Evolutionary conservation across 2,113 vertebrate genomes (phyloP).

Genomic region (Tupaia chinensis): DNA sequence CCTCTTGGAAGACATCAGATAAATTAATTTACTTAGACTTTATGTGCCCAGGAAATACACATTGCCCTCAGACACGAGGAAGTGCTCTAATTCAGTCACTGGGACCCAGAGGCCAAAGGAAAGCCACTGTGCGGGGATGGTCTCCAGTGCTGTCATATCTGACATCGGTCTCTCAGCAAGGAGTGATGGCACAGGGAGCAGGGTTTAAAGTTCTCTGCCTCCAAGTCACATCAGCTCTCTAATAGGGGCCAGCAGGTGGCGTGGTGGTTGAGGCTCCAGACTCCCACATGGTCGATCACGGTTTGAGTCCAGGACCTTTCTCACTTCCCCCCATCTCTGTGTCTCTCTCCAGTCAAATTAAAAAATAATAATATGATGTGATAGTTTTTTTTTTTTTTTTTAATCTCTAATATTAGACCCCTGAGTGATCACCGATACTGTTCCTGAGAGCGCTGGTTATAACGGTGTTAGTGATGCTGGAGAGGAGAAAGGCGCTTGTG

Average conservation of each 20-base stretch:
- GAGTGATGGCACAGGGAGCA: neutral
- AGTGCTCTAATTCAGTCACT: neutral
- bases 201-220: neutral
- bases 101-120: neutral
- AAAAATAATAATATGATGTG: too few species aligned
- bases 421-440: neutral
- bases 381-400: too few species aligned
- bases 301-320: too few species aligned
- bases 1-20: neutral
- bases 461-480: neutral
- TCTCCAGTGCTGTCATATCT: rapidly evolving
- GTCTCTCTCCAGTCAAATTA: too few species aligned
- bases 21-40: neutral
- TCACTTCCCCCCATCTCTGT: too few species aligned
- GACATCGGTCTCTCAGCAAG: neutral
- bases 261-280: too few species aligned
- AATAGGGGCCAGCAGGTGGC: neutral
- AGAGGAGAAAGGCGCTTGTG: neutral
- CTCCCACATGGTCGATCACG: too few species aligned
- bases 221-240: neutral
- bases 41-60: neutral
- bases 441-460: neutral
- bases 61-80: neutral
- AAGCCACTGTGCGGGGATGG: neutral
- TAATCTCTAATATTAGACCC: neutral